These are phyloP conservation scores for Lepidostoma basale DNA, from an alignment of 1,140 invertebrate species.

Conservation along the genomic window DNA sequence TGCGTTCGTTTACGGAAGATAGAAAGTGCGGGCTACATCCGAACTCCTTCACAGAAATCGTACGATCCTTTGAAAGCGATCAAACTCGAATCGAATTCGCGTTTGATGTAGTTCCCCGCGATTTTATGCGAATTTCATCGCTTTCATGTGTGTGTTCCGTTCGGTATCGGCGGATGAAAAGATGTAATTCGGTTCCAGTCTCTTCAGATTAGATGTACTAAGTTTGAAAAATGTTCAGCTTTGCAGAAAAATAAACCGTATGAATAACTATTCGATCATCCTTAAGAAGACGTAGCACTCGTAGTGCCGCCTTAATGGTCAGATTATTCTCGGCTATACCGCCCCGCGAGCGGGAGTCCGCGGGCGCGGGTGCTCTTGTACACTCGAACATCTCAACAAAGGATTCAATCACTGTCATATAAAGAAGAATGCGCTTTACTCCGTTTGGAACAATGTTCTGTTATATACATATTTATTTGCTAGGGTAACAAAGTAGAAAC, in stretches of 20 bases:
- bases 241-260: background rate
- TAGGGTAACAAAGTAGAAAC: too few relatives aligned
- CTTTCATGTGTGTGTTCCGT: slow-evolving; percentile 14
- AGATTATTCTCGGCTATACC: too few relatives aligned
- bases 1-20: slow-evolving; percentile 24
- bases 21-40: slow-evolving; percentile 21
- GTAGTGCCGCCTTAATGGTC: too few relatives aligned
- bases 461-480: too few relatives aligned
- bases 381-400: too few relatives aligned
- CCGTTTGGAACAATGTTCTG: too few relatives aligned
- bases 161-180: background rate
- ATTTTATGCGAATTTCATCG: slow-evolving; percentile 24
- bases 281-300: too few relatives aligned
- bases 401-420: too few relatives aligned
- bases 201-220: background rate
- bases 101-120: slow-evolving; percentile 19
- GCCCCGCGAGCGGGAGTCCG: too few relatives aligned
- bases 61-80: slow-evolving; percentile 20
- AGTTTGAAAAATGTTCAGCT: background rate
- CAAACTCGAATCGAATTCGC: slow-evolving; percentile 22
- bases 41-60: background rate
- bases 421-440: too few relatives aligned
- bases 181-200: background rate
- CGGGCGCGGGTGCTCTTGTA: too few relatives aligned
- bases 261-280: background rate